phyloP scores from a whole-genome alignment of 2,888 invertebrate genomes.

The Folsomia manolachei region DNA sequence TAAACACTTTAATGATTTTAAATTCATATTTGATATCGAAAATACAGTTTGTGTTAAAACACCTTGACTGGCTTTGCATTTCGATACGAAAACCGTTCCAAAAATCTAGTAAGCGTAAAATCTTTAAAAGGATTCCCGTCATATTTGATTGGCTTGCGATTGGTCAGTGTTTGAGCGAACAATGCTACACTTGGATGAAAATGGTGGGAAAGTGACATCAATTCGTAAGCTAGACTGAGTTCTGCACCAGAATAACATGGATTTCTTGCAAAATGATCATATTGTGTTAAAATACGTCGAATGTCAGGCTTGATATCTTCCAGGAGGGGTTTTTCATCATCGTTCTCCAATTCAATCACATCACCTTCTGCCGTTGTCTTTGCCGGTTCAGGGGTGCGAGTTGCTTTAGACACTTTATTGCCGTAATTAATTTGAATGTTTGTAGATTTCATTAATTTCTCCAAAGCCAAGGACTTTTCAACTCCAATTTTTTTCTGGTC shows the following conservation, averaged over 20 bases:
- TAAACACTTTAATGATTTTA: background rate
- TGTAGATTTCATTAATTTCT: constrained; percentile 14
- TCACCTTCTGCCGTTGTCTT: background rate
- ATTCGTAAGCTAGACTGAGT: constrained; percentile 69
- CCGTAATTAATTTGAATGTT: background rate
- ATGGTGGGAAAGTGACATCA: constrained; percentile 69
- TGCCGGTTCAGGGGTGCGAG: background rate
- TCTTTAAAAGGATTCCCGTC: constrained; percentile 91
- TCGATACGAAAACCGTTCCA: constrained; percentile 93
- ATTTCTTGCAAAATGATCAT: constrained; percentile 73
- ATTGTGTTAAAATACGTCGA: constrained; percentile 55
- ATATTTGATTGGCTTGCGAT: constrained; percentile 73
- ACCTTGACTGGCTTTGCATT: constrained; percentile 63
- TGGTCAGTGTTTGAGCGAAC: constrained; percentile 76
- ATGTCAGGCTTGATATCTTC: background rate
- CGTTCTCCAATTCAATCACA: background rate
- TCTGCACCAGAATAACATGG: constrained; percentile 80
- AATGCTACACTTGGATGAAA: constrained; percentile 89
- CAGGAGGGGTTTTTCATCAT: background rate
- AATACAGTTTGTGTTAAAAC: constrained; percentile 13
- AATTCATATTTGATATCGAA: background rate
- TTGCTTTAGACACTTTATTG: constrained; percentile 2
- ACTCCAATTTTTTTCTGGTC: constrained; percentile 22
- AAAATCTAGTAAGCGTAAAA: constrained; percentile 82
- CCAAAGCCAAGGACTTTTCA: background rate